These are phyloP conservation scores for Gasterosteus nipponicus DNA, from an alignment of 2,113 vertebrate species.

Conservation along the genomic window DNA sequence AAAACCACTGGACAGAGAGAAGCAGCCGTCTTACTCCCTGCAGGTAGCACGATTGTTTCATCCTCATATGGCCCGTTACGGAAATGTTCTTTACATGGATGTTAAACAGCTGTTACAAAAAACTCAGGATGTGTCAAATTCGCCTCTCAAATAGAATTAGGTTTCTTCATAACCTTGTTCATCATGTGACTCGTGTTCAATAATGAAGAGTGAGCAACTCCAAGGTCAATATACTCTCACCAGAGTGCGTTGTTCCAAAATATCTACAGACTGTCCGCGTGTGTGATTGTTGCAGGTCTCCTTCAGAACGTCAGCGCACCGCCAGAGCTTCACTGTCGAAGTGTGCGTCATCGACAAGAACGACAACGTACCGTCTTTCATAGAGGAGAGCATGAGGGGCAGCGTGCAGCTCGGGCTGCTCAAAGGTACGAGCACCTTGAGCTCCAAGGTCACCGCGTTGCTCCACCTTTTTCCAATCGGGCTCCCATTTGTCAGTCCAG, in stretches of 20 bases:
- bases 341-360: constrained; percentile 84
- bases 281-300: constrained; percentile 68
- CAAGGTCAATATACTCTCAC: background rate
- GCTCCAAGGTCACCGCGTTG: background rate
- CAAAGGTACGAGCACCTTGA: constrained; percentile 68
- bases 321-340: constrained; percentile 75
- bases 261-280: constrained; percentile 16
- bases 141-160: background rate
- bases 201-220: background rate
- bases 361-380: constrained; percentile 81
- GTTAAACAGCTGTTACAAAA: background rate
- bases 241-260: background rate
- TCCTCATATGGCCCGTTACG: background rate
- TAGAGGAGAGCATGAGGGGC: constrained; percentile 78
- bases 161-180: background rate
- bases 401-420: constrained; percentile 82
- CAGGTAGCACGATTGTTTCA: constrained; percentile 69
- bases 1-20: constrained; percentile 86
- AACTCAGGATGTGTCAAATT: background rate
- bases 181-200: background rate
- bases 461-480: background rate
- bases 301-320: constrained; percentile 71
- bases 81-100: background rate
- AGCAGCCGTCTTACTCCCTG: constrained; percentile 83
- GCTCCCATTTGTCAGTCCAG: background rate